phyloP scores from a whole-genome alignment of 2,797 vertebrate genomes.

The Acrossocheilus wenchowensis region DNA sequence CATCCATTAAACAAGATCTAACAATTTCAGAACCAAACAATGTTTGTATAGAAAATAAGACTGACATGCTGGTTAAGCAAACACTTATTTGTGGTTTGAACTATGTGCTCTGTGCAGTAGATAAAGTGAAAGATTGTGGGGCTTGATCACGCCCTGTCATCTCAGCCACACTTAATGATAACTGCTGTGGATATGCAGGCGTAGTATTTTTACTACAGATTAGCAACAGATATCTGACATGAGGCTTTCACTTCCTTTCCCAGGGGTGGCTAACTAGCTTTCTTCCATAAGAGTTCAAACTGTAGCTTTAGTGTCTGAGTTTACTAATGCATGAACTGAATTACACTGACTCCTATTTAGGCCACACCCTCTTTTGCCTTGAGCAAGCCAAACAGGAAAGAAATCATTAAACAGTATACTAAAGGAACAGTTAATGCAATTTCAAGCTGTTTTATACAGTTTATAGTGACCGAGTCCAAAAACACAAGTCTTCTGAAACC shows the following conservation, averaged over 20 bases:
- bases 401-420: background rate
- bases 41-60: background rate
- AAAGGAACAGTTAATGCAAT: background rate
- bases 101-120: background rate
- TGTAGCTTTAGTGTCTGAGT: background rate
- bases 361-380: background rate
- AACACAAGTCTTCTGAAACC: no score
- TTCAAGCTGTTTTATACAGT: background rate
- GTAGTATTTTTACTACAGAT: background rate
- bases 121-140: background rate
- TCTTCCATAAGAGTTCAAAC: background rate
- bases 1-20: background rate
- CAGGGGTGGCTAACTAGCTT: background rate
- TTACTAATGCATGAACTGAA: background rate
- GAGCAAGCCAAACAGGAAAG: background rate
- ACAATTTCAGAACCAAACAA: background rate
- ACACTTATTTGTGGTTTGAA: background rate
- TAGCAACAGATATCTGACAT: conserved; percentile 9
- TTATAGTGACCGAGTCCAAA: background rate
- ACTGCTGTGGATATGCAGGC: background rate
- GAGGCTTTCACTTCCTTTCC: conserved; percentile 31
- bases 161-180: background rate
- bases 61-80: background rate
- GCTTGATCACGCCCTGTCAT: background rate
- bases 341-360: background rate